Base-by-base conservation (phyloP, 1,140 invertebrate species). In the Copidosoma floridanum region DNA sequence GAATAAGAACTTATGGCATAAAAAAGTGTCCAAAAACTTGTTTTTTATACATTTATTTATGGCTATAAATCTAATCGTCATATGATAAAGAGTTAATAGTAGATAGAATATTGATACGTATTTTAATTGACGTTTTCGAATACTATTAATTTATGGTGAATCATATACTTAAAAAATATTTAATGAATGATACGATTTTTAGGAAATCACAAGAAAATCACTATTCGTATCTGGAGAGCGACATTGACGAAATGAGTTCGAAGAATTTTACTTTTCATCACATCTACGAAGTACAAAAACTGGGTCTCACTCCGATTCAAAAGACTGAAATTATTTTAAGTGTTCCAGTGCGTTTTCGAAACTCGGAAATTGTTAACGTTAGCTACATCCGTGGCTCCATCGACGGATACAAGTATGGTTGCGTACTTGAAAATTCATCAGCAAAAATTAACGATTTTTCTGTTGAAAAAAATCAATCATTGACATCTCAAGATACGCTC, bases 211-310 rank as follows among this genome's bases (percentile, higher is more conserved):
- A 61, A 26, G 63, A 68, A 12, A 54, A 63, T 38, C 46, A 64
- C 6, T 68, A 73, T 43, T 70, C 66, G 1, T 71, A 65, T 12
- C 53, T 53, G 35, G 26, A 58, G 12, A 57, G 65, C 23, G 37
- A 65, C 18, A 1, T 43, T 24, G 53, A 57, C 11, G 35, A 64
- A 14, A 21, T 48, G n/a, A 43, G 51, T 12, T 32, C 63, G 7
- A 56, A 54, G 21, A 58, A 32, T 5, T 37, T 67, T 7, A 65
- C 32, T 40, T 76, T 73, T 55, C 61, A 65, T n/a, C 74, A 76
- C 14, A 55, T 73, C 23, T 78, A 71, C 51, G 71, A 79, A 58
- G 68, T 82, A 18, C 73, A 76, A 63, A 81, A 79, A 63, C 75
- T 76, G 51, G 80, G 78, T 21, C 41, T 46, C 1, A 81, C 76